Evolutionary conservation across 2,113 vertebrate species (phyloP), one percentile per base, ranked within the genome.

Genomic region (Hirundichthys speculiger): DNA sequence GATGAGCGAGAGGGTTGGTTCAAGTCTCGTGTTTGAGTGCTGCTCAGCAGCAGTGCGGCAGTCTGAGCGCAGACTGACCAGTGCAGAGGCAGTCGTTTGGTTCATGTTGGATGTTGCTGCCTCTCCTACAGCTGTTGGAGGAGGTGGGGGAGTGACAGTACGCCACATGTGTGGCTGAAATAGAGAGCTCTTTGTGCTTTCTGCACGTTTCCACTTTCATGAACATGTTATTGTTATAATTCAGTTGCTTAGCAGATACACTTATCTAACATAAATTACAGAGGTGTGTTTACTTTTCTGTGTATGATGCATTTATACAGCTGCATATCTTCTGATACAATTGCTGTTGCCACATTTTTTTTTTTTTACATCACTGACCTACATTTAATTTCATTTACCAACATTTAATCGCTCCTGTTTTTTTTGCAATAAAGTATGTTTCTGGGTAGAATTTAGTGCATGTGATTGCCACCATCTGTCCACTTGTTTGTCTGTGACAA

Each of bases 141-240:
- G 68, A 75, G 65, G 62, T 54, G 79, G 69, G 73, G 67, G 49
- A 56, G 54, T n/a, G 0, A 43, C 60, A 34, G 70, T 73, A 62
- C 58, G 67, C 76, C 77, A 86, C 73, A 81, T 76, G 77, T 70
- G 64, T 50, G 25, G 64, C 58, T 65, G 64, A 83, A 82, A 89
- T 62, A 85, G 60, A 82, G 81, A 69, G 60, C 64, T 73, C 80
- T 86, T 88, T 90, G 81, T 89, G 77, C 68, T 60, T 64, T 62
- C 20, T 65, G 41, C 49, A 54, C 46, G 15, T 72, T 78, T 75
- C 76, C 73, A 77, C 79, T 85, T 65, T 45, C 62, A 66, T 13
- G 53, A 80, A 79, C 45, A 58, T 86, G 70, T 90, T 87, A 83
- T 87, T 91, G 83, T 88, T 88, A 75, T 61, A 72, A 68, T 79